phyloP scores from a whole-genome alignment of 2,888 invertebrate species.

The Drosophila phalerata region DNA sequence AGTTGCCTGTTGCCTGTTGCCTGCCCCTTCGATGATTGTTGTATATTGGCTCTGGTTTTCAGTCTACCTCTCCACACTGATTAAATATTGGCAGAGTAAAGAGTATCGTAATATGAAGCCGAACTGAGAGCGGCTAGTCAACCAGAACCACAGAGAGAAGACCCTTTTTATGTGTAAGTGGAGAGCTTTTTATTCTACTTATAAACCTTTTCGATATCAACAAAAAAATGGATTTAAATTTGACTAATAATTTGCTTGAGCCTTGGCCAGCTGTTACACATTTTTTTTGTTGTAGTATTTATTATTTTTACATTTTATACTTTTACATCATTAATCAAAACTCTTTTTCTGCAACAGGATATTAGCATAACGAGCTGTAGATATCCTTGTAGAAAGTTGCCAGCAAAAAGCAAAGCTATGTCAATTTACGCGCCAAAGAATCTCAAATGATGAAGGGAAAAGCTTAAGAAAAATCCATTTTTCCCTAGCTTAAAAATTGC shows the following conservation, averaged over 20 bases:
- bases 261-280: slow-evolving; percentile 53
- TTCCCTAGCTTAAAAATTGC: slow-evolving; percentile 73
- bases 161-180: slow-evolving; percentile 28
- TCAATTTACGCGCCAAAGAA: slow-evolving; percentile 71
- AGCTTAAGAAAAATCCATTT: slow-evolving; percentile 41
- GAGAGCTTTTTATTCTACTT: slow-evolving; percentile 33
- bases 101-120: slow-evolving; percentile 72
- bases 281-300: slow-evolving; percentile 29
- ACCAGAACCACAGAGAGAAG: slow-evolving; percentile 23
- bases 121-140: slow-evolving; percentile 10
- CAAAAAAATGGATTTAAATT: slow-evolving; percentile 13
- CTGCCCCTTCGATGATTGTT: slow-evolving; percentile 18
- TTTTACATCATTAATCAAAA: slow-evolving; percentile 80
- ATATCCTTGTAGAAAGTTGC: slow-evolving; percentile 18
- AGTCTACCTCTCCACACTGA: slow-evolving; percentile 55
- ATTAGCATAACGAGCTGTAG: slow-evolving; percentile 75
- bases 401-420: slow-evolving; percentile 72
- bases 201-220: slow-evolving; percentile 17
- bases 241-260: slow-evolving; percentile 30
- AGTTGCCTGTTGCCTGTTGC: slow-evolving; percentile 18
- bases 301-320: slow-evolving; percentile 27
- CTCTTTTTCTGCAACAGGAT: slow-evolving; percentile 63
- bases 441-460: background rate
- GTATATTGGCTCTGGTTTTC: slow-evolving; percentile 34
- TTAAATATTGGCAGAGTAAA: slow-evolving; percentile 79